Percentiles rank a stretch among this genome's conserved stretches.
Conservation (phyloP, 2,888 invertebrate genomes). For the Tipula confusa region DNA sequence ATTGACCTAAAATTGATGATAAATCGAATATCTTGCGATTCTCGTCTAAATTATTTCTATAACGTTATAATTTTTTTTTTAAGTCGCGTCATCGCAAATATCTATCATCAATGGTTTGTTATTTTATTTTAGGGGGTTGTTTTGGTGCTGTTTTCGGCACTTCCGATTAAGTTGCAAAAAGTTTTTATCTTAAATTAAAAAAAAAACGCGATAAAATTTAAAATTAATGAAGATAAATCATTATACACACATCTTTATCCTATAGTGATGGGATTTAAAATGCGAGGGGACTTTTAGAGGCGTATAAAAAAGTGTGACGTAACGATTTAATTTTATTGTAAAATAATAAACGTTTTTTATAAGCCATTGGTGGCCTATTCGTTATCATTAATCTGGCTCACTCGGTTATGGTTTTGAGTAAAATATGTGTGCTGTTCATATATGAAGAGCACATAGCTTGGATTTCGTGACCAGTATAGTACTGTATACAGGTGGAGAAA, state of each 20-base stretch:
- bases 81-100: neutral
- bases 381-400: no score
- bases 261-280: neutral
- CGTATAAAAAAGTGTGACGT: neutral
- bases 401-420: no score
- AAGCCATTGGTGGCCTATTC: no score
- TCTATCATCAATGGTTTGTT: neutral
- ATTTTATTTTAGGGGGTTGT: neutral
- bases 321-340: neutral
- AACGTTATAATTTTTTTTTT: neutral
- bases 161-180: constrained; percentile 12
- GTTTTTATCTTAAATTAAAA: neutral
- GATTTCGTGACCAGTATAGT: no score
- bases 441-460: no score
- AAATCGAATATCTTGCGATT: neutral
- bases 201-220: neutral
- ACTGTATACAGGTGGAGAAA: no score
- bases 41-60: neutral
- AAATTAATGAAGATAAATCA: constrained; percentile 4
- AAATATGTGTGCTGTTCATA: no score
- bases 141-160: neutral
- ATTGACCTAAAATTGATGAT: neutral
- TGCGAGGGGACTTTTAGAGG: neutral
- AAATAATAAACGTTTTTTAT: no score
- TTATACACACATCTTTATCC: neutral